Evolutionary conservation across 2,888 invertebrate species (phyloP).

Genomic region (Isotomurus palustris): DNA sequence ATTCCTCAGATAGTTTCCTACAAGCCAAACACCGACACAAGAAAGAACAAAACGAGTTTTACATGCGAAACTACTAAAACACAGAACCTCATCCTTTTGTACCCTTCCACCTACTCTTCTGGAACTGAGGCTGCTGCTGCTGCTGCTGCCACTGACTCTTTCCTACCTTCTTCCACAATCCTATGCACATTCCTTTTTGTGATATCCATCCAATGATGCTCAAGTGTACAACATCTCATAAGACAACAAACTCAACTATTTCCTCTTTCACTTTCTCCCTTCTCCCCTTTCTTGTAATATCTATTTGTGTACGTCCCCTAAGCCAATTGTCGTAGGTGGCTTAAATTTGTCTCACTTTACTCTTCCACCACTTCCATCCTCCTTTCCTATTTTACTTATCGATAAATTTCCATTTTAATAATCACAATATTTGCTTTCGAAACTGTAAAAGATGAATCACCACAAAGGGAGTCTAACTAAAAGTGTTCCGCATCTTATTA

Average conservation of each 20-base stretch:
- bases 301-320: not conserved
- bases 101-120: not conserved
- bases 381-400: too few species aligned
- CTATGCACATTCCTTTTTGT: not conserved
- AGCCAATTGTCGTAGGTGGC: constrained; percentile 5
- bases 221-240: constrained; percentile 5
- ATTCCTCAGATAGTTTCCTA: constrained; percentile 44
- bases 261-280: constrained; percentile 3
- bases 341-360: constrained; percentile 7
- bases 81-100: not conserved
- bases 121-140: not conserved
- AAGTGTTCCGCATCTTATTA: too few species aligned
- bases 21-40: constrained; percentile 15
- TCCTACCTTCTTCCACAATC: not conserved
- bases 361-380: too few species aligned
- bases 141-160: not conserved
- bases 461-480: too few species aligned
- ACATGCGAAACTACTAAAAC: constrained; percentile 21
- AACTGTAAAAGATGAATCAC: too few species aligned
- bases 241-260: constrained; percentile 2
- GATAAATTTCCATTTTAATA: too few species aligned
- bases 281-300: not conserved
- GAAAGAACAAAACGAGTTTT: constrained; percentile 40
- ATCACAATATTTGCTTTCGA: too few species aligned
- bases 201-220: constrained; percentile 1